These are phyloP conservation scores for Leucophenga montana DNA, from an alignment of 2,888 invertebrate genomes.

Conservation along the genomic window DNA sequence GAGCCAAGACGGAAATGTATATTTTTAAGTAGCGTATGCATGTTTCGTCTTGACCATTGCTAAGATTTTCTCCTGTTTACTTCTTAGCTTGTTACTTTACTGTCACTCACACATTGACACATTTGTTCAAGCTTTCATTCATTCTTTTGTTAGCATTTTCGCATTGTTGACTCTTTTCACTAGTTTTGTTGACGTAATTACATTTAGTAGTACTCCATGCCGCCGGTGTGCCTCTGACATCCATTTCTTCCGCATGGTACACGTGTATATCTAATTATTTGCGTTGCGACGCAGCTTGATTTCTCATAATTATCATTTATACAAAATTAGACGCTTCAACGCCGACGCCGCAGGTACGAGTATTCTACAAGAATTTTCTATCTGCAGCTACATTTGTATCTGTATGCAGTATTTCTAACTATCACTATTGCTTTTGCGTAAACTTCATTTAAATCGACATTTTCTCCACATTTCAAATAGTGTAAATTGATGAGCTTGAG, in stretches of 20 bases:
- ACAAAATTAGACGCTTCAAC: slow-evolving; percentile 48
- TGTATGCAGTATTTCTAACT: too few species aligned
- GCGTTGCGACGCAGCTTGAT: not conserved
- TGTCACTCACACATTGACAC: too few species aligned
- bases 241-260: not conserved
- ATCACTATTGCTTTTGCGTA: too few species aligned
- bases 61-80: too few species aligned
- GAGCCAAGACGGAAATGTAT: too few species aligned
- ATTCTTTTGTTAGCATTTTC: not conserved
- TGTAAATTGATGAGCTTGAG: not conserved
- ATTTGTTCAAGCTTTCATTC: not conserved
- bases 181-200: slow-evolving; percentile 50
- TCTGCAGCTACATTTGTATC: not conserved
- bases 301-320: slow-evolving; percentile 54
- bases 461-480: not conserved
- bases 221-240: too few species aligned
- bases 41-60: too few species aligned
- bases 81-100: too few species aligned
- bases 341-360: not conserved
- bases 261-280: not conserved
- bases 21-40: too few species aligned
- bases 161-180: slow-evolving; percentile 14
- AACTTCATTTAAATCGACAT: not conserved
- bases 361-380: not conserved
- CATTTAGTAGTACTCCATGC: too few species aligned